phyloP scores from a whole-genome alignment of 2,888 invertebrate species.

The Drosophila lutescens region DNA sequence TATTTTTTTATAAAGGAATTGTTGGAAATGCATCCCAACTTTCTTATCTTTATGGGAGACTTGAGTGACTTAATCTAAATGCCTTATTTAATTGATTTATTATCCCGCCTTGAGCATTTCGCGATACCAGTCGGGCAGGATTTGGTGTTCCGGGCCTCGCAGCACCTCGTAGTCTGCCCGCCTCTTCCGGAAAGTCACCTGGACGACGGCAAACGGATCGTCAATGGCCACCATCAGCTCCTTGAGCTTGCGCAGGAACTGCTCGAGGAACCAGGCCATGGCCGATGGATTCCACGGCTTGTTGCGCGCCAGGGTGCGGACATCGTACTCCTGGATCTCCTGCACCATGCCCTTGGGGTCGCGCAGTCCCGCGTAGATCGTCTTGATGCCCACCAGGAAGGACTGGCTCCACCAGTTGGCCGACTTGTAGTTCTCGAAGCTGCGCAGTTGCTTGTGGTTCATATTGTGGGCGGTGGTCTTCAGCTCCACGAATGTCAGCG shows the following conservation, averaged over 20 bases:
- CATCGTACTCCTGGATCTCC: slow-evolving; percentile 30
- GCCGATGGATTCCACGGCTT: slow-evolving; percentile 61
- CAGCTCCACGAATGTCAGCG: slow-evolving; percentile 55
- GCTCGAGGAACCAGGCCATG: slow-evolving; percentile 43
- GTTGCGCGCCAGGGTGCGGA: slow-evolving; percentile 29
- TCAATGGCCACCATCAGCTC: slow-evolving; percentile 44
- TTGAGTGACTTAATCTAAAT: neutral
- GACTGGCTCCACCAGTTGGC: slow-evolving; percentile 67
- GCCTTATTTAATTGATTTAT: neutral
- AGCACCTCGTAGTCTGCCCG: slow-evolving; percentile 34
- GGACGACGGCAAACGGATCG: slow-evolving; percentile 42
- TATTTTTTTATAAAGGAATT: too few relatives aligned
- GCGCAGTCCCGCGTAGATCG: slow-evolving; percentile 51
- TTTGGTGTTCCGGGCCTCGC: neutral
- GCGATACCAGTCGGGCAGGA: slow-evolving; percentile 61
- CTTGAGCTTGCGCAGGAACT: slow-evolving; percentile 50
- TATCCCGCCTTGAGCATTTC: slow-evolving; percentile 23
- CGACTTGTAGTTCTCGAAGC: slow-evolving; percentile 51
- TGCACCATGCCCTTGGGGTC: slow-evolving; percentile 39
- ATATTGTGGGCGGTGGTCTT: slow-evolving; percentile 39
- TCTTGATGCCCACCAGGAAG: slow-evolving; percentile 55
- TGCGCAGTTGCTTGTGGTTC: slow-evolving; percentile 19
- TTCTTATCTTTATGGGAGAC: neutral
- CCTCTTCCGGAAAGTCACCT: slow-evolving; percentile 35
- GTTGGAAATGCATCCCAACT: neutral